Base-by-base conservation (phyloP, 2,797 vertebrate species). In the Cuculus canorus region DNA sequence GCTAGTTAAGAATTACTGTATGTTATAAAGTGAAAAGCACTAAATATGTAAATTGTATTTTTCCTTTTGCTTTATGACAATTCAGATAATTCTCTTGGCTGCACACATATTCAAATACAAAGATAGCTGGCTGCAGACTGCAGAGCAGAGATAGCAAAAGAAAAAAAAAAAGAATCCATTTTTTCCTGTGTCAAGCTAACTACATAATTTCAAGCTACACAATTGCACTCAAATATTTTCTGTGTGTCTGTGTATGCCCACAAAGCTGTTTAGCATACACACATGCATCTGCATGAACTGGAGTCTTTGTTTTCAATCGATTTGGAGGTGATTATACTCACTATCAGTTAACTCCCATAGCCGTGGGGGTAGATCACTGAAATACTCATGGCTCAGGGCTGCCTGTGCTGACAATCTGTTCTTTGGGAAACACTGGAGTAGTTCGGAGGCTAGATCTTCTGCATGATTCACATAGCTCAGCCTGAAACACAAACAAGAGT, bases 371-470 rank as follows among this genome's bases (percentile, higher is more conserved):
- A 99, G 98, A 97, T 99, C 98, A 98, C 98, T 99, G 98, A 99
- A 99, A 98, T 99, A 99, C 96, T 99, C 98, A 1, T 99, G 99
- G 98, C 98, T 98, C 97, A 99, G 98, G 63, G 99, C 99, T 50
- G 98, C 98, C 97, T 98, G 99, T 69, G 99, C 99, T 23, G 99
- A 99, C 96, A 99, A 97, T 80, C 99, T 99, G 97, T 99, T 99
- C 98, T 99, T 99, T 98, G 99, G 99, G 97, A 99, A 99, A 98
- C 99, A 99, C 95, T 99, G 99, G 69, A 99, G 99, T 94, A 99
- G 99, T 97, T 99, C 99, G 97, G 98, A 99, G 87, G 99, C 99
- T 97, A 99, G 98, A 97, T 99, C 99, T 97, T 99, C 99, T 21
- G 99, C 99, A 9, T 99, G 98, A 96, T 98, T 98, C 97, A 99